These are phyloP conservation scores for Chloroceryle inda DNA, from an alignment of 2,797 vertebrate species.

Conservation along the genomic window DNA sequence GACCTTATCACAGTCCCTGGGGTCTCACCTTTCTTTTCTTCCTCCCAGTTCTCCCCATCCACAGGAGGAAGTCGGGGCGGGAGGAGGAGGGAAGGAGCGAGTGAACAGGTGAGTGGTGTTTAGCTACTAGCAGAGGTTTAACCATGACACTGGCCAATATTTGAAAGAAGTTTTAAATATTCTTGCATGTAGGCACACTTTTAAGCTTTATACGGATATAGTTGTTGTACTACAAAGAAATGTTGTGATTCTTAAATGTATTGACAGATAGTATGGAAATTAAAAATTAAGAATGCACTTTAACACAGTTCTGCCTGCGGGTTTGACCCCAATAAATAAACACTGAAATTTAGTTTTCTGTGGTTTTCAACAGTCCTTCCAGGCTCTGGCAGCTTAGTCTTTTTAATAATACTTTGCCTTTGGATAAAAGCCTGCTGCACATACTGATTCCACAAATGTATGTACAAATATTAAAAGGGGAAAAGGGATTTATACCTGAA, in stretches of 20 bases:
- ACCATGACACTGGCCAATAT: neutral
- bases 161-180: neutral
- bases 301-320: neutral
- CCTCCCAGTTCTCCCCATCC: no score
- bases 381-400: slow-evolving; percentile 27
- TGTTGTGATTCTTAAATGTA: neutral
- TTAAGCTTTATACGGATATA: accelerated
- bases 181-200: neutral
- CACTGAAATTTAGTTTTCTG: slow-evolving; percentile 19
- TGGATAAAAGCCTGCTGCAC: slow-evolving; percentile 20
- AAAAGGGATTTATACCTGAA: slow-evolving; percentile 43
- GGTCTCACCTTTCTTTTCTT: no score
- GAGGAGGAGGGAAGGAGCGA: no score
- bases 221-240: neutral
- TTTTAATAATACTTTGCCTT: slow-evolving; percentile 63
- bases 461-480: slow-evolving; percentile 45
- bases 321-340: slow-evolving; percentile 21
- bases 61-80: no score
- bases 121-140: no score
- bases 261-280: neutral
- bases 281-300: slow-evolving; percentile 1
- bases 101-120: no score
- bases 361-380: slow-evolving; percentile 24
- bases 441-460: slow-evolving; percentile 6
- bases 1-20: no score